These are phyloP conservation scores for Ammospiza caudacuta DNA, from an alignment of 2,113 vertebrate species.

Conservation along the genomic window DNA sequence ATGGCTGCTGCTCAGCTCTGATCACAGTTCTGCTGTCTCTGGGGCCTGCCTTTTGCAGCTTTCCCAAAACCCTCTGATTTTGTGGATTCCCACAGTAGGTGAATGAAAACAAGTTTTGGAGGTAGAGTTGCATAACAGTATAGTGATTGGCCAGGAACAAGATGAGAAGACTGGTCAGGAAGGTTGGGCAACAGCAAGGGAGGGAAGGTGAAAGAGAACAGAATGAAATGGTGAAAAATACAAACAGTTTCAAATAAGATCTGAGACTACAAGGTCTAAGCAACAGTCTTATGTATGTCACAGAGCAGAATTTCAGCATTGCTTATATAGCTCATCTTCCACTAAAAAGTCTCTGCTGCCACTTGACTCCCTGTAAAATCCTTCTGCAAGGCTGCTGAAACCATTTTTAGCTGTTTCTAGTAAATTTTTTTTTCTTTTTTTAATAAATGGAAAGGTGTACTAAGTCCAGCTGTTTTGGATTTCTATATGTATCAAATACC, in stretches of 20 bases:
- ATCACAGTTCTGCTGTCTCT: too few species aligned
- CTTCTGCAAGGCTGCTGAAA: not conserved
- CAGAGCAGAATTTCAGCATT: not conserved
- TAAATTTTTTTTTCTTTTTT: not conserved
- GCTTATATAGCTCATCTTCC: not conserved
- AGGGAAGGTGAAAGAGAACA: not conserved
- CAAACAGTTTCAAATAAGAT: not conserved
- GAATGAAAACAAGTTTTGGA: not conserved
- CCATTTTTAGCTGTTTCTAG: rapidly evolving
- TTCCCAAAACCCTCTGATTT: too few species aligned
- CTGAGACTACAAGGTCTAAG: not conserved
- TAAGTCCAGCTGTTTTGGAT: not conserved
- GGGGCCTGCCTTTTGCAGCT: too few species aligned
- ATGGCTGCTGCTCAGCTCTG: too few species aligned
- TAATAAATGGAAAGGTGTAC: not conserved
- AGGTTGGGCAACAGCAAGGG: rapidly evolving
- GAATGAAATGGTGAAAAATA: not conserved
- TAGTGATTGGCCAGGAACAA: not conserved
- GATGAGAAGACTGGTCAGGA: not conserved
- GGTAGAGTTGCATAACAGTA: rapidly evolving
- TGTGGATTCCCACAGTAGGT: not conserved
- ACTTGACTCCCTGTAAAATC: rapidly evolving
- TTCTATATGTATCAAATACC: not conserved
- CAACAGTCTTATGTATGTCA: not conserved
- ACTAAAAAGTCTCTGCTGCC: not conserved